Conservation (phyloP, 2,797 vertebrate genomes). For the Allochrocebus solatus region DNA sequence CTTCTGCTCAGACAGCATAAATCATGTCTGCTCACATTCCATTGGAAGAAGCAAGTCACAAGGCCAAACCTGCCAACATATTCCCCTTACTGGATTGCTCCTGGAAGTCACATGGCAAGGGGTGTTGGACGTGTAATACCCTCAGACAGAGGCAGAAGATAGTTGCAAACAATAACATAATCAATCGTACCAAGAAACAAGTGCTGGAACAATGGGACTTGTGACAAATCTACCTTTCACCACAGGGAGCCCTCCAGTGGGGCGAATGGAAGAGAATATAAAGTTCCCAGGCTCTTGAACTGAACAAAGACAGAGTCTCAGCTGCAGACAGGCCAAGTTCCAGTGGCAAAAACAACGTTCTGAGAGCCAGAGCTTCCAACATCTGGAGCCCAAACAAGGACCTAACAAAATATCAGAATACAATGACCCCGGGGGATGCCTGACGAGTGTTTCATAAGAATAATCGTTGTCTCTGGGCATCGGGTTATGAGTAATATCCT, state of each 20-base stretch:
- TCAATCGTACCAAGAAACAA: neutral
- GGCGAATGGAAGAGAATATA: neutral
- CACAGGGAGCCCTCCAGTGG: neutral
- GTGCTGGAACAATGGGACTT: neutral
- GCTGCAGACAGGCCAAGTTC: neutral
- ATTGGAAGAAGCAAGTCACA: neutral
- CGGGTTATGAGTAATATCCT: conserved; percentile 37
- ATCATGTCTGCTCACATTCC: neutral
- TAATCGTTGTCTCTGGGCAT: neutral
- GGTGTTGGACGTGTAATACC: neutral
- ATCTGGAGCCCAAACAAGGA: conserved; percentile 19
- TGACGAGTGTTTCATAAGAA: neutral
- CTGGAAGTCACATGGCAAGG: neutral
- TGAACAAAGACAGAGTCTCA: neutral
- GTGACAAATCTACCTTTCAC: neutral
- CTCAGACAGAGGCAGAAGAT: neutral
- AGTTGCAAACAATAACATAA: neutral
- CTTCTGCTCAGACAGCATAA: neutral
- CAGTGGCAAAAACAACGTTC: neutral
- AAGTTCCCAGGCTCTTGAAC: neutral
- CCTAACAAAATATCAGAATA: neutral
- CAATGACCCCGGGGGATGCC: neutral
- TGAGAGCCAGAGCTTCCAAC: neutral
- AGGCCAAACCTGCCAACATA: neutral
- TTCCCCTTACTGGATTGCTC: neutral